Evolutionary conservation across 2,113 vertebrate genomes (phyloP), one percentile per base, ranked within the genome.

Genomic region (Willisornis vidua): DNA sequence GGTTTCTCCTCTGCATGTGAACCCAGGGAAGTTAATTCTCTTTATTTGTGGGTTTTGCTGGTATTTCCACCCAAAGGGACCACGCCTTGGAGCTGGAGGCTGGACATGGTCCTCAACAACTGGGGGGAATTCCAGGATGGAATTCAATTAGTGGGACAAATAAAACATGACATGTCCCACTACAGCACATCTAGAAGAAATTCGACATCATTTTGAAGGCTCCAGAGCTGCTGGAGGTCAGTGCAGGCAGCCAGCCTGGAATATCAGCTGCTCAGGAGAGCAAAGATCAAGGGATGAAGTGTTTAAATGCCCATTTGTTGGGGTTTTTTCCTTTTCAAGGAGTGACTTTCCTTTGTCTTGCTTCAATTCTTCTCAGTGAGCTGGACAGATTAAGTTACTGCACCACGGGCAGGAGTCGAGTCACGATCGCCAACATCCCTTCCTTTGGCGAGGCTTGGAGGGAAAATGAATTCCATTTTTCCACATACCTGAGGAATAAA

Each of bases 111-210:
- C 65, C 48, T 59, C 25, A 62, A 63, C 20, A 83, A 91, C 81
- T 84, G 73, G 70, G 52, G 94, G 75, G 79, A 68, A 87, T 90
- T 97, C 94, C 85, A 91, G 90, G 95, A 91, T 15, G 43, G 17
- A 70, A 39, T 95, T 84, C 82, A 73, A 54, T 43, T 72, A 72
- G 68, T 82, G 74, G 31, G n/a, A 37, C 48, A 57, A 88, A 71
- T 52, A 91, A 90, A 94, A 49, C 35, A 13, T 61, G 73, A 66
- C 72, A 61, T 81, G 68, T 87, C 76, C 73, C 58, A 57, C 66
- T 31, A 46, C 93, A 94, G 75, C 78, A 87, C n/a, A 65, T 85
- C 70, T 6, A 74, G 79, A 79, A 87, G 45, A 85, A 90, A 80
- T 90, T 91, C 75, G 61, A 67, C 72, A 19, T 41, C 4, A 3